phyloP scores from a whole-genome alignment of 2,888 invertebrate species.

The Acronicta aceris region DNA sequence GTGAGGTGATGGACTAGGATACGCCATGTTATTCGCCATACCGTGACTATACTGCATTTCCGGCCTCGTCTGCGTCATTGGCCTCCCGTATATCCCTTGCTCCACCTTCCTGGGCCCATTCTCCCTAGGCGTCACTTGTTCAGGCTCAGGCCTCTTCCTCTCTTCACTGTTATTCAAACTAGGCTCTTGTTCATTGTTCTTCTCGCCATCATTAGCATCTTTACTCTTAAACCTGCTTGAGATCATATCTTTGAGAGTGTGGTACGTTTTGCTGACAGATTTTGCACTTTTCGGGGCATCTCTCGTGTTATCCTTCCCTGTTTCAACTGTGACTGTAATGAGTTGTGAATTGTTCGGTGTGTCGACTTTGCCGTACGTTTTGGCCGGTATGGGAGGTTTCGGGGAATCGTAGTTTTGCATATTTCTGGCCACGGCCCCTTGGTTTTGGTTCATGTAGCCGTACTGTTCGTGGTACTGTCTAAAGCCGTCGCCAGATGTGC shows the following conservation, averaged over 20 bases:
- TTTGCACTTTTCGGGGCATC: conserved; percentile 90
- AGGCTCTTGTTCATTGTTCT: conserved; percentile 82
- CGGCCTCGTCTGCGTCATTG: conserved; percentile 85
- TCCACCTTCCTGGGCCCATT: conserved; percentile 85
- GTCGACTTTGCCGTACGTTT: conserved; percentile 81
- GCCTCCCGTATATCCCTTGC: conserved; percentile 90
- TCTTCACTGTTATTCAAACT: conserved; percentile 91
- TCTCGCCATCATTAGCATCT: conserved; percentile 87
- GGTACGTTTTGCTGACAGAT: conserved; percentile 94
- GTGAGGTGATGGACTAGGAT: conserved; percentile 84
- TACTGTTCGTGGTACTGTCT: conserved; percentile 89
- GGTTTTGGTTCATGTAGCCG: conserved; percentile 84
- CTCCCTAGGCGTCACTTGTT: conserved; percentile 83
- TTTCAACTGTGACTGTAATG: conserved; percentile 90
- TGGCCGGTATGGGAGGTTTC: conserved; percentile 86
- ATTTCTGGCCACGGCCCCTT: conserved; percentile 75
- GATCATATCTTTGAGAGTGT: conserved; percentile 95
- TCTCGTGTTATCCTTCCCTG: conserved; percentile 88
- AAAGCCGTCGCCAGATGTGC: conserved; percentile 81
- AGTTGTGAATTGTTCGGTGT: conserved; percentile 84
- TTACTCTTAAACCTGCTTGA: conserved; percentile 93
- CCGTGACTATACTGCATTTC: conserved; percentile 84
- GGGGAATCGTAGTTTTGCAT: conserved; percentile 83
- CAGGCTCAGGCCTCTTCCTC: conserved; percentile 79
- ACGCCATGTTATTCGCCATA: conserved; percentile 81